These are phyloP conservation scores for Philaenus spumarius DNA, from an alignment of 1,140 invertebrate species.

Conservation along the genomic window DNA sequence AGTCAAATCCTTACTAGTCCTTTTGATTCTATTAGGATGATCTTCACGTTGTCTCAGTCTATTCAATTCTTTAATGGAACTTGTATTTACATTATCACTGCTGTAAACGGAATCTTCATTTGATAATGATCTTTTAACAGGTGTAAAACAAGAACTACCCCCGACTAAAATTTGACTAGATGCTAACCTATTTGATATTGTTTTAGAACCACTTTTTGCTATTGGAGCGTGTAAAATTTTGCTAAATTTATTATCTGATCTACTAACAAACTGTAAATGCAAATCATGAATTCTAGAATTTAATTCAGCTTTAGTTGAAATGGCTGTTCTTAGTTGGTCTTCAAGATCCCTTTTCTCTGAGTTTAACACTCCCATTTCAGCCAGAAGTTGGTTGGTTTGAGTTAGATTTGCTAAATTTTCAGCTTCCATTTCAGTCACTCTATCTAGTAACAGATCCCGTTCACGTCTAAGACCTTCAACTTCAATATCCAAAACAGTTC, in stretches of 20 bases:
- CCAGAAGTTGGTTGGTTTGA: constrained; percentile 54
- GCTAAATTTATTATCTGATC: constrained; percentile 9
- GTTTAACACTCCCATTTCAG: constrained; percentile 50
- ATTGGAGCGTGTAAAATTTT: background rate
- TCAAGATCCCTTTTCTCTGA: constrained; percentile 54
- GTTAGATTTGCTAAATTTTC: constrained; percentile 55
- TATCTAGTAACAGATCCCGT: constrained; percentile 60
- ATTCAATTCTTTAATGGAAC: constrained; percentile 1
- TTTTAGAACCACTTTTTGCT: background rate
- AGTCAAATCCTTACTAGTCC: constrained; percentile 8
- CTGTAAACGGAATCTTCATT: constrained; percentile 2
- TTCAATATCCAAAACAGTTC: constrained; percentile 16
- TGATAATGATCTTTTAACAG: constrained; percentile 14
- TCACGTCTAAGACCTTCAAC: constrained; percentile 52
- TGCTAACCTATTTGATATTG: background rate
- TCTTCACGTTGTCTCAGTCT: constrained; percentile 12
- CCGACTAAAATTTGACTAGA: constrained; percentile 13
- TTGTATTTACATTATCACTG: background rate
- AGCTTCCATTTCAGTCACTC: constrained; percentile 63
- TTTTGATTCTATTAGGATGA: constrained; percentile 11
- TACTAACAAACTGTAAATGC: constrained; percentile 40
- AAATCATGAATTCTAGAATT: constrained; percentile 42
- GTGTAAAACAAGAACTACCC: constrained; percentile 13
- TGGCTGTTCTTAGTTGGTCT: constrained; percentile 50
- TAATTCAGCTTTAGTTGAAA: constrained; percentile 45